These are phyloP conservation scores for Gymnogyps californianus DNA, from an alignment of 2,113 vertebrate species.

Conservation along the genomic window DNA sequence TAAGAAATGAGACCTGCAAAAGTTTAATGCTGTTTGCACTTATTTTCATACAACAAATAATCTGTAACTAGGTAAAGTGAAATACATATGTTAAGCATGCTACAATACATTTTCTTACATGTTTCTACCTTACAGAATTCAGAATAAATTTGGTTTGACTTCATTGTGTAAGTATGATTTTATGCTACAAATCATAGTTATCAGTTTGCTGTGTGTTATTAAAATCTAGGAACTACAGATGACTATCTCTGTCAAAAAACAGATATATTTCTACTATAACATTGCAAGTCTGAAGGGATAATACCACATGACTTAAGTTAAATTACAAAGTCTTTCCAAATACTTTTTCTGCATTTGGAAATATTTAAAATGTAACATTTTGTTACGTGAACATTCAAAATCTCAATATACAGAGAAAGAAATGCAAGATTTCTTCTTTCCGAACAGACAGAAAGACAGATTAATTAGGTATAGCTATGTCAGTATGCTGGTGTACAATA, in stretches of 20 bases:
- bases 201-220: background rate
- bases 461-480: background rate
- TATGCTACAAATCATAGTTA: background rate
- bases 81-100: background rate
- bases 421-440: background rate
- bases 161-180: background rate
- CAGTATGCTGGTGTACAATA: background rate
- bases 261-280: background rate
- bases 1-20: background rate
- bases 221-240: background rate
- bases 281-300: background rate
- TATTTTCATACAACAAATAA: background rate
- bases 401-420: background rate
- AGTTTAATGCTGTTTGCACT: background rate
- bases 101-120: background rate
- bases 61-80: background rate
- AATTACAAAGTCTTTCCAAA: background rate
- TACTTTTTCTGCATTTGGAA: background rate
- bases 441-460: background rate
- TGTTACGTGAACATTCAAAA: background rate
- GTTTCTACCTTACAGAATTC: background rate
- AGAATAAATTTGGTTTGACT: background rate
- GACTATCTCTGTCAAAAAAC: background rate
- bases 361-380: background rate
- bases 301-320: background rate